Conservation (phyloP, 2,113 vertebrate genomes). For the Nanorana parkeri region DNA sequence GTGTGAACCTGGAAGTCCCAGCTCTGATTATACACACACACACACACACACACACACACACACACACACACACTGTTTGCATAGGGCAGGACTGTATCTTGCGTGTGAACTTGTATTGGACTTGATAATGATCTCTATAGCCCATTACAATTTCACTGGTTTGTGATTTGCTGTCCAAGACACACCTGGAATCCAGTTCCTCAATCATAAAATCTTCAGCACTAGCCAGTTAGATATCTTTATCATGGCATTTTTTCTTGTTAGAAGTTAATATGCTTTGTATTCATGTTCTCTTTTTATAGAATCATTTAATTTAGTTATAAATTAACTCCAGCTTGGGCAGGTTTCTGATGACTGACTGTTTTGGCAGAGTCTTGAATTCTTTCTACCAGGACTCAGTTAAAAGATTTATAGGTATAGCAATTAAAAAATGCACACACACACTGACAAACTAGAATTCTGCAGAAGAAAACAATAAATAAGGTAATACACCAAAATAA, state of each 20-base stretch:
- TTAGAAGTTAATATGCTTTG: slow-evolving; percentile 72
- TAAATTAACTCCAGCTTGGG: slow-evolving; percentile 74
- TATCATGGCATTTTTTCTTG: slow-evolving; percentile 66
- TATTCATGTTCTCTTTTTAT: slow-evolving; percentile 73
- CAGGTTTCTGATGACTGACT: background rate
- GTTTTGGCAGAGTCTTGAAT: slow-evolving; percentile 5
- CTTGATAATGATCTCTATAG: slow-evolving; percentile 70
- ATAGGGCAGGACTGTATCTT: slow-evolving; percentile 70
- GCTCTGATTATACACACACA: slow-evolving; percentile 50
- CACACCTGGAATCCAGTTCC: slow-evolving; percentile 86
- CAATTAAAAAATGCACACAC: background rate
- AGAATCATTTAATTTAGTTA: slow-evolving; percentile 78
- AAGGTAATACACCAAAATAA: too few relatives aligned
- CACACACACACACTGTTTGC: slow-evolving; percentile 65
- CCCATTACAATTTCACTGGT: slow-evolving; percentile 78
- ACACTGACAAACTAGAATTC: too few relatives aligned
- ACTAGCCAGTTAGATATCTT: slow-evolving; percentile 73
- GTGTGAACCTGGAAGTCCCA: slow-evolving; percentile 37
- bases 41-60: slow-evolving; percentile 47
- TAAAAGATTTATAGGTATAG: slow-evolving; percentile 18
- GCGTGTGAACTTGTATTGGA: slow-evolving; percentile 66
- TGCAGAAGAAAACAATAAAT: too few relatives aligned
- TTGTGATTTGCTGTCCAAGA: slow-evolving; percentile 71
- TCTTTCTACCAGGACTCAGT: background rate
- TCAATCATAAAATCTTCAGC: slow-evolving; percentile 76